These are phyloP conservation scores for Drosophila murphyi DNA, from an alignment of 1,140 invertebrate genomes.

Conservation along the genomic window DNA sequence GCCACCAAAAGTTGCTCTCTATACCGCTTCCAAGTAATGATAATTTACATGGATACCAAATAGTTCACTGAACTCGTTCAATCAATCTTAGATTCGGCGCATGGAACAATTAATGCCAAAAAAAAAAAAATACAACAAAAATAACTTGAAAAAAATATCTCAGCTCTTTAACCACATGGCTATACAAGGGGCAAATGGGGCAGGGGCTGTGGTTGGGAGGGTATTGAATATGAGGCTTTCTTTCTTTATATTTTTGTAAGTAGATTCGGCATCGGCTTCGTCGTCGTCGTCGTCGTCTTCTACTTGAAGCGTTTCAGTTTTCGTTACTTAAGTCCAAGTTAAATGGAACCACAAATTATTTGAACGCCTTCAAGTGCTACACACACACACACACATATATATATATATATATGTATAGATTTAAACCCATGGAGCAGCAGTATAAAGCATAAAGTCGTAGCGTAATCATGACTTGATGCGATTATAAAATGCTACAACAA, in stretches of 20 bases:
- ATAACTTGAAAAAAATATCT: slow-evolving; percentile 41
- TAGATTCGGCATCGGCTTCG: slow-evolving; percentile 45
- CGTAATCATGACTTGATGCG: slow-evolving; percentile 82
- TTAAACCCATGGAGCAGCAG: slow-evolving; percentile 42
- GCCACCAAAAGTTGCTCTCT: slow-evolving; percentile 3
- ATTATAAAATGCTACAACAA: slow-evolving; percentile 70
- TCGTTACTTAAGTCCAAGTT: slow-evolving; percentile 76
- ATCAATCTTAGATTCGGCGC: slow-evolving; percentile 82
- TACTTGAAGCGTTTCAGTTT: slow-evolving; percentile 71
- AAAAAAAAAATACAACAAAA: slow-evolving; percentile 33
- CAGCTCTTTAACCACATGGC: slow-evolving; percentile 54
- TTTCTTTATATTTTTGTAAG: slow-evolving; percentile 54
- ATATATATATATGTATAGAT: slow-evolving; percentile 34
- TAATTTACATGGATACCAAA: slow-evolving; percentile 62
- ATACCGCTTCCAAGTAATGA: slow-evolving; percentile 17
- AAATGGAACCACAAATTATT: slow-evolving; percentile 82
- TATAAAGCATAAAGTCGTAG: slow-evolving; percentile 62
- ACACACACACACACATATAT: slow-evolving; percentile 50
- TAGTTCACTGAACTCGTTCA: slow-evolving; percentile 61
- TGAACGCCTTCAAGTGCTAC: slow-evolving; percentile 77
- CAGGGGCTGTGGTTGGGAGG: slow-evolving; percentile 8
- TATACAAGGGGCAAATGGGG: background rate
- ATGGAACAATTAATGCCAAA: slow-evolving; percentile 81
- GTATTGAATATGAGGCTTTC: slow-evolving; percentile 49
- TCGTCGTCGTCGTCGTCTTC: slow-evolving; percentile 51